Evolutionary conservation across 1,140 invertebrate species (phyloP).

Genomic region (Dendroctonus valens): DNA sequence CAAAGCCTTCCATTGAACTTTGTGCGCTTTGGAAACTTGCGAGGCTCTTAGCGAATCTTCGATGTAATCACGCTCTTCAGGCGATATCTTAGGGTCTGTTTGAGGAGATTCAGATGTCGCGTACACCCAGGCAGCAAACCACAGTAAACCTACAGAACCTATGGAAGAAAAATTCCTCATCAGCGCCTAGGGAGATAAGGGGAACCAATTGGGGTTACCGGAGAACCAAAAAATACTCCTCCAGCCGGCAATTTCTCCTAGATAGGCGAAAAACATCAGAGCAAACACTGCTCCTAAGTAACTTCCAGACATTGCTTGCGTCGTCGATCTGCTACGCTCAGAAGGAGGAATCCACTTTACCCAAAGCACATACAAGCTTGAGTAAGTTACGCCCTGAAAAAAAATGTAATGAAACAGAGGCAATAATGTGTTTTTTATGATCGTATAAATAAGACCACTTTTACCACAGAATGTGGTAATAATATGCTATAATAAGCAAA

Average conservation of each 20-base stretch:
- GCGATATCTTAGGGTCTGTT: slow-evolving; percentile 8
- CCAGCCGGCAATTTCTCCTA: slow-evolving; percentile 23
- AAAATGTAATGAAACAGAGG: no score
- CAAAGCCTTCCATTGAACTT: slow-evolving; percentile 8
- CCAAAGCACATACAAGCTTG: slow-evolving; percentile 26
- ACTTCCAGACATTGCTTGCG: slow-evolving; percentile 18
- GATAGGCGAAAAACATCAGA: slow-evolving; percentile 26
- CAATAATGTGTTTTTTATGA: no score
- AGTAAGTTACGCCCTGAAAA: slow-evolving; percentile 28
- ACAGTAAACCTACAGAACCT: slow-evolving; percentile 14
- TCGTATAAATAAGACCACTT: no score
- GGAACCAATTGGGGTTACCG: slow-evolving; percentile 3
- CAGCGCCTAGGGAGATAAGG: not conserved
- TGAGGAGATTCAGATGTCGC: slow-evolving; percentile 10
- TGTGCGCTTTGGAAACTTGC: not conserved
- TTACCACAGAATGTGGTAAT: no score
- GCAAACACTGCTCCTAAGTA: slow-evolving; percentile 24
- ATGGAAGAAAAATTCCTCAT: not conserved
- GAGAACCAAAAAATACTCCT: slow-evolving; percentile 30
- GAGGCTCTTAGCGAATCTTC: slow-evolving; percentile 18
- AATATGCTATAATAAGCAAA: no score
- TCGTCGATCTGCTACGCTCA: slow-evolving; percentile 19
- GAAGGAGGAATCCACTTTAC: slow-evolving; percentile 26
- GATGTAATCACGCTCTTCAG: slow-evolving; percentile 17
- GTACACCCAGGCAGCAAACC: slow-evolving; percentile 14